Percentiles rank a stretch among this genome's conserved stretches.
These are phyloP conservation scores for Cygnus buccinator DNA, from an alignment of 2,113 vertebrate genomes.

Conservation along the genomic window DNA sequence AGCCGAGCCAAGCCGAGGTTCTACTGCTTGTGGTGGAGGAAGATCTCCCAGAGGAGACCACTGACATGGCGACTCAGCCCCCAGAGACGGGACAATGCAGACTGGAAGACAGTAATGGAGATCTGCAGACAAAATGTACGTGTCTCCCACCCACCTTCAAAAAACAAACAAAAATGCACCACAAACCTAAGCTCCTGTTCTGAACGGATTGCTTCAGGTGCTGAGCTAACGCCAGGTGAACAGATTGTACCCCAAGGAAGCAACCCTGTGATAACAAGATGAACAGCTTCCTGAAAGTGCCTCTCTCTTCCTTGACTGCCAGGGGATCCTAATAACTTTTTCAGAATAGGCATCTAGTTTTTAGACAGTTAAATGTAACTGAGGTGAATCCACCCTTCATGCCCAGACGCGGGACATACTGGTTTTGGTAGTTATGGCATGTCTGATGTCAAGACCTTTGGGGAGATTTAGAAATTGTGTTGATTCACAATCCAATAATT, in stretches of 20 bases:
- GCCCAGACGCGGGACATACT: neutral
- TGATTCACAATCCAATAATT: neutral
- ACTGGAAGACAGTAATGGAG: neutral
- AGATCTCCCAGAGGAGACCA: neutral
- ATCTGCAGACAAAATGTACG: neutral
- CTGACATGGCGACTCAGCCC: neutral
- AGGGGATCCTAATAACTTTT: neutral
- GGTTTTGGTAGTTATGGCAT: neutral
- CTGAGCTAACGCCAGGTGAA: neutral
- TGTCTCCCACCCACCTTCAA: neutral
- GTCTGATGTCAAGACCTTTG: neutral
- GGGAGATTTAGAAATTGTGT: neutral
- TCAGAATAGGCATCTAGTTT: neutral
- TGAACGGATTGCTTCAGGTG: neutral
- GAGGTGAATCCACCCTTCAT: neutral
- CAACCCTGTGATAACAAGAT: rapidly evolving
- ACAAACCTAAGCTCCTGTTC: neutral
- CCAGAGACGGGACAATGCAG: rapidly evolving
- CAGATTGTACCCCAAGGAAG: neutral
- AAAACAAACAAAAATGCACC: neutral
- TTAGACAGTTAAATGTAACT: neutral
- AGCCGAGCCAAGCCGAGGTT: neutral
- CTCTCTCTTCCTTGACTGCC: neutral
- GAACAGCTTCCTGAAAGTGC: neutral
- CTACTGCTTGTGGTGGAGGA: neutral